Percentiles rank a stretch among this genome's conserved stretches.
These are phyloP conservation scores for Parnassius apollo DNA, from an alignment of 2,888 invertebrate species.

Conservation along the genomic window DNA sequence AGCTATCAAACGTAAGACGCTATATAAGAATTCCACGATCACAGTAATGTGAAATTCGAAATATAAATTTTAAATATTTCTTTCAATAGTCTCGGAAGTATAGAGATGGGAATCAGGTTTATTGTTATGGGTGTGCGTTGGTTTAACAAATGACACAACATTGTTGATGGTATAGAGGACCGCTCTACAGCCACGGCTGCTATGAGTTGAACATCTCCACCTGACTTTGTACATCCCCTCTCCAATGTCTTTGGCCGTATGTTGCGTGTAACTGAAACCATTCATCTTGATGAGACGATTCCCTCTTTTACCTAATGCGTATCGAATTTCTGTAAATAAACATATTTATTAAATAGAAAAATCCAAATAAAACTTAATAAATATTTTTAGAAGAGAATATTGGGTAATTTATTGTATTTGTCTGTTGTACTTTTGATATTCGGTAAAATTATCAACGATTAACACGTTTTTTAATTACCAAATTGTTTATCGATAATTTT, in stretches of 20 bases:
- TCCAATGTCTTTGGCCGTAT: slow-evolving; percentile 22
- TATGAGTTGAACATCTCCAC: slow-evolving; percentile 39
- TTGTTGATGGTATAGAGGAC: slow-evolving; percentile 39
- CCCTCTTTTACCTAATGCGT: slow-evolving; percentile 34
- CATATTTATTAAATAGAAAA: not conserved
- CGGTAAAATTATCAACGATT: no score
- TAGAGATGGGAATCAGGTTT: not conserved
- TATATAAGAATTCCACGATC: no score
- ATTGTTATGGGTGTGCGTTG: slow-evolving; percentile 33
- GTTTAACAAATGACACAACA: slow-evolving; percentile 28
- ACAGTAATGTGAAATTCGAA: no score
- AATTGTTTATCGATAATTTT: no score
- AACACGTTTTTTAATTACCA: no score
- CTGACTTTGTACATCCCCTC: slow-evolving; percentile 27
- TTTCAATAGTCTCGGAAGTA: no score
- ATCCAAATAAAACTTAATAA: no score
- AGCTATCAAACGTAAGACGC: no score
- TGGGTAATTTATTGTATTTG: no score
- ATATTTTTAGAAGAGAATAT: no score
- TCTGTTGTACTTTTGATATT: no score
- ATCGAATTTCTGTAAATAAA: slow-evolving; percentile 27
- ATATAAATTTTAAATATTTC: no score
- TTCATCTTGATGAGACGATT: slow-evolving; percentile 34
- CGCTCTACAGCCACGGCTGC: slow-evolving; percentile 38
- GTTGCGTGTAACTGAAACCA: slow-evolving; percentile 33